Evolutionary conservation across 23 tunicate species (phyloP).

Genomic region (Botrylloides violaceus): DNA sequence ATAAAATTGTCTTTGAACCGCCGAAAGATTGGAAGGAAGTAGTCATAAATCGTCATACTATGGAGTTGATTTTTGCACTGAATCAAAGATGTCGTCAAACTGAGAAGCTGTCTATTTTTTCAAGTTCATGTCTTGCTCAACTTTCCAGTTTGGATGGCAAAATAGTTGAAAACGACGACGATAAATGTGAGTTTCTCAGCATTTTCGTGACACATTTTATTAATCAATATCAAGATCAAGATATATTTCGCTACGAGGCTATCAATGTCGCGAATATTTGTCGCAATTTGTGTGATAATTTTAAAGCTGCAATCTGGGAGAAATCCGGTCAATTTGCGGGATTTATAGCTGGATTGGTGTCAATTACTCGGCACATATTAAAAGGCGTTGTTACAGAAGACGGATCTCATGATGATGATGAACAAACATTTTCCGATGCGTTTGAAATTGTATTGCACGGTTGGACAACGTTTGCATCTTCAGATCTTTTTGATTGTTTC

Average conservation of each 20-base stretch:
- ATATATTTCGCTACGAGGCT: conserved; percentile 23
- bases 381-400: conserved; percentile 32
- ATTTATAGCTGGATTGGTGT: conserved; percentile 34
- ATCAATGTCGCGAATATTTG: conserved; percentile 41
- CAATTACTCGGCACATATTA: conserved; percentile 28
- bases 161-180: conserved; percentile 6
- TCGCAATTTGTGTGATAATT: conserved; percentile 38
- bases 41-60: conserved; percentile 22
- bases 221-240: conserved; percentile 17
- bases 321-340: conserved; percentile 15
- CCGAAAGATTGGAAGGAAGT: conserved; percentile 35
- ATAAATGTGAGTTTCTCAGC: conserved; percentile 18
- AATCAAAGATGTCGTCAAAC: neutral
- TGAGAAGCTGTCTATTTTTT: conserved; percentile 2
- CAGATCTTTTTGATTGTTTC: neutral
- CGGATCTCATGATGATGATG: conserved; percentile 33
- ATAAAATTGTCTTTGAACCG: conserved; percentile 43
- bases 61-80: neutral
- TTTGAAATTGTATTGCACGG: conserved; percentile 45
- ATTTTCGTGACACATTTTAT: conserved; percentile 43
- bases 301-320: conserved; percentile 50
- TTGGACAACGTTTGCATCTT: conserved; percentile 37
- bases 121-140: conserved; percentile 55
- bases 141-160: conserved; percentile 62
- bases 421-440: conserved; percentile 58